phyloP scores from a whole-genome alignment of 2,113 vertebrate genomes.

The Petrocephalus microphthalmus region DNA sequence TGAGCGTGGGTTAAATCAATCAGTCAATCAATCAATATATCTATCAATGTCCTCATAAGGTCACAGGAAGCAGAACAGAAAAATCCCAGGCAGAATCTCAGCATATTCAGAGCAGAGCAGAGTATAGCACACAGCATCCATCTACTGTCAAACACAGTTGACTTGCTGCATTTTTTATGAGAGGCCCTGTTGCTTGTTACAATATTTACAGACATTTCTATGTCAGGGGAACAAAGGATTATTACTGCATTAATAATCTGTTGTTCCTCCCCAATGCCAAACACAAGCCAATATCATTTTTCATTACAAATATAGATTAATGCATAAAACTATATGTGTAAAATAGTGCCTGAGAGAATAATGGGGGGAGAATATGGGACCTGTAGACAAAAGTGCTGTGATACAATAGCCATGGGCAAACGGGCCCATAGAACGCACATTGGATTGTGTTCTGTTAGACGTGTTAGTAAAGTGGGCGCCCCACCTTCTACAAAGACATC shows the following conservation, averaged over 20 bases:
- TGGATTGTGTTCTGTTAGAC: not conserved
- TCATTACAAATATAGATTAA: conserved; percentile 24
- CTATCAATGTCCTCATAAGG: not conserved
- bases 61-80: not conserved
- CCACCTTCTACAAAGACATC: not conserved
- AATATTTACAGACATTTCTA: conserved; percentile 14
- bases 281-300: conserved; percentile 11
- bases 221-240: not conserved
- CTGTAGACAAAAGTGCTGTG: not conserved
- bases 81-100: not conserved
- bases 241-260: conserved; percentile 19
- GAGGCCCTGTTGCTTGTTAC: not conserved
- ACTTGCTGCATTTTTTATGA: conserved; percentile 12
- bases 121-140: not conserved
- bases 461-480: not conserved
- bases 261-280: not conserved
- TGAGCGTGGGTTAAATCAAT: not conserved
- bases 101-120: not conserved
- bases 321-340: not conserved
- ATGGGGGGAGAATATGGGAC: not conserved
- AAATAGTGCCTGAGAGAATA: not conserved
- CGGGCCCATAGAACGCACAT: not conserved
- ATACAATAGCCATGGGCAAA: not conserved
- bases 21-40: not conserved
- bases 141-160: conserved; percentile 15